Evolutionary conservation across 2,797 vertebrate species (phyloP).

Genomic region (Salarias fasciatus): DNA sequence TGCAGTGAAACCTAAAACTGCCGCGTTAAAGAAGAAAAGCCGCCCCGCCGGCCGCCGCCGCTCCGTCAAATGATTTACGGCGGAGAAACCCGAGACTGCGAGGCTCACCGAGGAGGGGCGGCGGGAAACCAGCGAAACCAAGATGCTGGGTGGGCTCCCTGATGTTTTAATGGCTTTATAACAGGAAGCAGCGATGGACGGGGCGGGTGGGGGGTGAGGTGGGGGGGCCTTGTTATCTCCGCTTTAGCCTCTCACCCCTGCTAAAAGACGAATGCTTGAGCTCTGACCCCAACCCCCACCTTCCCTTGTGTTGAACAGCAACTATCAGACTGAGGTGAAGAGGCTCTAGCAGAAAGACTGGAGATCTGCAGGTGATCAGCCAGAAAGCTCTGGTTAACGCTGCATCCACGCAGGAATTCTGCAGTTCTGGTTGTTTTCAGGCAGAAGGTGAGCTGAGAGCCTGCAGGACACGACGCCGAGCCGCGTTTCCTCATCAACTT

Average conservation of each 20-base stretch:
- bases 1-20: not conserved
- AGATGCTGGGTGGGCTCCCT: constrained; percentile 55
- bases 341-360: too few species aligned
- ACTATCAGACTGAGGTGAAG: too few species aligned
- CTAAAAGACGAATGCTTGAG: constrained; percentile 37
- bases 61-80: constrained; percentile 35
- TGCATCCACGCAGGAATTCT: too few species aligned
- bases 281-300: constrained; percentile 1
- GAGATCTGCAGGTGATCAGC: too few species aligned
- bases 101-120: constrained; percentile 1
- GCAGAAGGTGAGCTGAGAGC: too few species aligned
- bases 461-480: too few species aligned
- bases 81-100: constrained; percentile 31
- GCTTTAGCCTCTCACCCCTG: constrained; percentile 53
- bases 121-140: too few species aligned
- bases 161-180: constrained; percentile 88
- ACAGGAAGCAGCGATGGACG: constrained; percentile 84
- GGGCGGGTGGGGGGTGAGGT: constrained; percentile 39
- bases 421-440: too few species aligned
- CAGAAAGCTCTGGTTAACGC: too few species aligned
- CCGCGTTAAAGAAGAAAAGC: not conserved
- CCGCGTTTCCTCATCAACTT: too few species aligned
- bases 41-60: not conserved
- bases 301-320: too few species aligned
- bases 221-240: constrained; percentile 76